These are phyloP conservation scores for Anguilla japonica DNA, from an alignment of 2,113 vertebrate species.

Conservation along the genomic window DNA sequence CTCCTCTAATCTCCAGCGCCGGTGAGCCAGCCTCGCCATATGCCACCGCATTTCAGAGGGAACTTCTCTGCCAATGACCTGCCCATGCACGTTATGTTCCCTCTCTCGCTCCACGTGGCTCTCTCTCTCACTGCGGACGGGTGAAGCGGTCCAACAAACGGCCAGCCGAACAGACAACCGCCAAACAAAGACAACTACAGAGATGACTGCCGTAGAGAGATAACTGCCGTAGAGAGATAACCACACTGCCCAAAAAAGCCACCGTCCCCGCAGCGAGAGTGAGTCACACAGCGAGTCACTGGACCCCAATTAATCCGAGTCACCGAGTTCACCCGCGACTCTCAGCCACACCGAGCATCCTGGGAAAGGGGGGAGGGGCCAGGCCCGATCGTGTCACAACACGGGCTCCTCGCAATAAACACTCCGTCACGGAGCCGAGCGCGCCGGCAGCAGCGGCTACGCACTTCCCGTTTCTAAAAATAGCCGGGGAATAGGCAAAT, in stretches of 20 bases:
- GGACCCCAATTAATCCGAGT: slow-evolving; percentile 22
- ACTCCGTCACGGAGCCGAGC: slow-evolving; percentile 37
- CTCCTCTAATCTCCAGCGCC: no score
- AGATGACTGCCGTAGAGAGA: no score
- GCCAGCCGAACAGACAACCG: no score
- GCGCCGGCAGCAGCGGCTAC: slow-evolving; percentile 40
- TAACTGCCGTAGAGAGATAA: no score
- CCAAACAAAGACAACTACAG: no score
- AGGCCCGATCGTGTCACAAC: slow-evolving; percentile 20
- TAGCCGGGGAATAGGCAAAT: slow-evolving; percentile 51
- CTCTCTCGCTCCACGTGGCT: neutral
- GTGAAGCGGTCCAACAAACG: no score
- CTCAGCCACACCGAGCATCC: neutral
- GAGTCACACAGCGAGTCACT: slow-evolving; percentile 57
- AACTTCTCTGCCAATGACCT: no score
- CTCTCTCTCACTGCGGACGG: neutral
- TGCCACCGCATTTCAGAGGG: no score
- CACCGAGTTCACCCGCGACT: slow-evolving; percentile 31
- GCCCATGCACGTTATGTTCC: no score
- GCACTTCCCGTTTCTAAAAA: slow-evolving; percentile 59
- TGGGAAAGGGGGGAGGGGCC: neutral
- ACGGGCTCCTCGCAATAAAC: slow-evolving; percentile 45
- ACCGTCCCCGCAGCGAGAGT: slow-evolving; percentile 35
- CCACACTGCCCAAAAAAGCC: neutral
- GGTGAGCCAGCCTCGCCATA: no score